A percentile compares a stretch with the other conserved stretches of the same genome.
These are phyloP conservation scores for Semibalanus balanoides DNA, from an alignment of 1,140 invertebrate genomes.

Conservation along the genomic window DNA sequence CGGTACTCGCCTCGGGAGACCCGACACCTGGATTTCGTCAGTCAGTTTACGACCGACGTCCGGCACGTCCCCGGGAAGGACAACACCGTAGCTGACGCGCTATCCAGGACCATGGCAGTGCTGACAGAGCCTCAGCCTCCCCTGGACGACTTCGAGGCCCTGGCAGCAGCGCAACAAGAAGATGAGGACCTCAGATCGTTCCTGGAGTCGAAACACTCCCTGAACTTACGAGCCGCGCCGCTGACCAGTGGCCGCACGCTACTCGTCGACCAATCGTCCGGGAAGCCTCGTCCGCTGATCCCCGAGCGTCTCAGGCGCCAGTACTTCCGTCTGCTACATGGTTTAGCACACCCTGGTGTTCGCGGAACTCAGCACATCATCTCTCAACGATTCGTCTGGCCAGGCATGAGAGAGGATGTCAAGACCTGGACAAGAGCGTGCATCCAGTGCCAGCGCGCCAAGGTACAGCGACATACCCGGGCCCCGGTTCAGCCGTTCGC, in stretches of 20 bases:
- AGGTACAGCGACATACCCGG: conserved; percentile 15
- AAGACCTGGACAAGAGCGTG: conserved; percentile 10
- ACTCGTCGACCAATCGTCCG: neutral
- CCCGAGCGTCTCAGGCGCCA: neutral
- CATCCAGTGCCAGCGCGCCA: conserved; percentile 16
- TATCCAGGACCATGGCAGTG: conserved; percentile 6
- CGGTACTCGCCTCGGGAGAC: neutral
- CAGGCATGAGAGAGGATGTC: neutral
- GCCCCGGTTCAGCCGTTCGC: conserved; percentile 19
- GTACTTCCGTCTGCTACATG: neutral
- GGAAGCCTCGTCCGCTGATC: neutral
- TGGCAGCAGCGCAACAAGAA: neutral
- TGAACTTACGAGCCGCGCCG: conserved; percentile 12
- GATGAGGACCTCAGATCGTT: neutral
- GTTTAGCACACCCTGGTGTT: neutral
- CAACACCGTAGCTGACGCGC: conserved; percentile 15
- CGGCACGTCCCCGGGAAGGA: conserved; percentile 12
- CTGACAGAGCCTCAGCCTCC: neutral
- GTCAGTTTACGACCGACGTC: neutral
- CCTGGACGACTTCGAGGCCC: neutral
- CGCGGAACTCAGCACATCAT: neutral
- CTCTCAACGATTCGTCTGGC: neutral
- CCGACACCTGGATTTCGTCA: conserved; percentile 9
- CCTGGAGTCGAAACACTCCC: conserved; percentile 8
- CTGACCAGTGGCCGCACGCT: neutral